Evolutionary conservation across 2,888 invertebrate species (phyloP), one percentile per base, ranked within the genome.

Genomic region (Noctua comes): DNA sequence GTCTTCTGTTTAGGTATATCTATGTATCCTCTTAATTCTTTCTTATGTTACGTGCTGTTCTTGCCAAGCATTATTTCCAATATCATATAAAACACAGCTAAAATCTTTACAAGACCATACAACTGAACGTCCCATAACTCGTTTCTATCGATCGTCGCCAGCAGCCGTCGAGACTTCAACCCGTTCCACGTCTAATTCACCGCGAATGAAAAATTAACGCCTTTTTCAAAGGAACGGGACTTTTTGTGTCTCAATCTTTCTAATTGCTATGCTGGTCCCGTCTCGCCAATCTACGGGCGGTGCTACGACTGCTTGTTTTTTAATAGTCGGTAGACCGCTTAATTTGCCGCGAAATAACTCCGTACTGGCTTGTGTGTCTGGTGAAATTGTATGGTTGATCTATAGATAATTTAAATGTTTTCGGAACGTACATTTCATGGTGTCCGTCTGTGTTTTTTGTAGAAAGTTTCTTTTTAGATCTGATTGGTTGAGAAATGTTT

Each of bases 131-230:
- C 83, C 86, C 78, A 88, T 85, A 78, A 81, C 83, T 77, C 85
- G 79, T 83, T 88, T 65, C 69, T 85, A 85, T 86, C 80, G 86
- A 86, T 88, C 87, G 88, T 68, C 83, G 79, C 85, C 86, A 77
- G 83, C 83, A 80, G 86, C 77, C 85, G 84, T 82, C 82, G 88
- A 88, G 77, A 81, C 84, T 82, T 77, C 86, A 87, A 86, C 83
- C 78, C 87, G 83, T 84, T 80, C 86, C 85, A 86, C 87, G 88
- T 88, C 90, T 89, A 91, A 91, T 91, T 90, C 86, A 90, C 85
- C 88, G 83, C 86, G 84, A 88, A 89, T 91, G 88, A 92, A 91
- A 91, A 92, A 93, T 92, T 91, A 89, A 91, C 89, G 89, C 90
- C 88, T 88, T 87, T 87, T 88, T 82, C 84, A 88, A 84, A 89